phyloP scores from a whole-genome alignment of 30 jellyfish, hydroid and myxozoan species.

The Aurelia sp. region DNA sequence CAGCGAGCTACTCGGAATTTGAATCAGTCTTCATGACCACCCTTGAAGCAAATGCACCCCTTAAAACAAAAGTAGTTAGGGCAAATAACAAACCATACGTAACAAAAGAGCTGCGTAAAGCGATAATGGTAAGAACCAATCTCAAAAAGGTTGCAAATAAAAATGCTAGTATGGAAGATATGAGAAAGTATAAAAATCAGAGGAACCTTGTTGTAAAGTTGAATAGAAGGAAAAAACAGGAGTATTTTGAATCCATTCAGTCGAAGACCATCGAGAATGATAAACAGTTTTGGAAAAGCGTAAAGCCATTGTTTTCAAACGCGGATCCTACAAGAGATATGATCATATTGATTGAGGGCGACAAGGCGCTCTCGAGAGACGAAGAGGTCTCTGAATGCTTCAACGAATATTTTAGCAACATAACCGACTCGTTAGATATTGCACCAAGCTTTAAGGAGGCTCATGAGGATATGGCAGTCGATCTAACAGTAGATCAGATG shows the following conservation, averaged over 20 bases:
- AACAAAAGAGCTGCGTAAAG: background rate
- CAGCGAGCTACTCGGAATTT: too few species aligned
- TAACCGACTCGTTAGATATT: conserved; percentile 12
- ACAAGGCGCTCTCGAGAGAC: background rate
- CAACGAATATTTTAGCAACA: conserved; percentile 10
- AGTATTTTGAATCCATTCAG: background rate
- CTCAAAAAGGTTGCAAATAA: conserved; percentile 30
- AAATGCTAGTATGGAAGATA: background rate
- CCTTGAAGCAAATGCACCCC: conserved; percentile 49
- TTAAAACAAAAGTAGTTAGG: conserved; percentile 29
- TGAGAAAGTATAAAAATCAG: conserved; percentile 18
- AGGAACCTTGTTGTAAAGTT: conserved; percentile 33
- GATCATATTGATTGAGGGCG: conserved; percentile 5
- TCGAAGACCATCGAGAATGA: background rate
- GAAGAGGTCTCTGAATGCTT: conserved; percentile 10
- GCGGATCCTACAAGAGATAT: background rate
- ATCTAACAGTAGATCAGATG: background rate
- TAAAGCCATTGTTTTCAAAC: conserved; percentile 10
- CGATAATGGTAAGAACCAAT: background rate
- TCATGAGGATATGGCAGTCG: background rate
- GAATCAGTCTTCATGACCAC: background rate
- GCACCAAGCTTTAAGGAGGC: background rate
- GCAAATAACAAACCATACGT: conserved; percentile 12
- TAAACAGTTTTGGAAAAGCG: conserved; percentile 9
- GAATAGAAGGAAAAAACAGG: background rate